A percentile compares a stretch with the other conserved stretches of the same genome.
These are phyloP conservation scores for Strigamia maritima DNA, from an alignment of 2,888 invertebrate species.

Conservation along the genomic window DNA sequence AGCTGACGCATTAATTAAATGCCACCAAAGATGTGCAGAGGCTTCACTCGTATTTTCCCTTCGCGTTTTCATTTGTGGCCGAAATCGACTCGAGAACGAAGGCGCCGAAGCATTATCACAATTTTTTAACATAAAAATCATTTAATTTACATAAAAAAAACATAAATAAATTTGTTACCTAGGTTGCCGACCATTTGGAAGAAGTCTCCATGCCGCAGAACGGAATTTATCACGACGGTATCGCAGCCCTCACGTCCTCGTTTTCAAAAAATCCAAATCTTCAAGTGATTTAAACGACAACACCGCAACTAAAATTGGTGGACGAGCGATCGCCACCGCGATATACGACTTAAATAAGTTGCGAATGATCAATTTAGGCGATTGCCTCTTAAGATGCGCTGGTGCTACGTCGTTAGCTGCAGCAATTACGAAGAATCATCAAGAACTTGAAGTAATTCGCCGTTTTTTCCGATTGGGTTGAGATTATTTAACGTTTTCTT, in stretches of 20 bases:
- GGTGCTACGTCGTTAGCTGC: slow-evolving; percentile 69
- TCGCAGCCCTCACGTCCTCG: slow-evolving; percentile 74
- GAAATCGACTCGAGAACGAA: slow-evolving; percentile 91
- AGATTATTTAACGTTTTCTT: slow-evolving; percentile 54
- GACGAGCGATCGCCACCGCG: slow-evolving; percentile 66
- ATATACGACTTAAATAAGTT: slow-evolving; percentile 64
- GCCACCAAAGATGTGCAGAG: slow-evolving; percentile 60
- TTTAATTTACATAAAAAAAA: neutral
- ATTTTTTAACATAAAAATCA: slow-evolving; percentile 62
- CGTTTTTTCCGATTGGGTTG: too few relatives aligned
- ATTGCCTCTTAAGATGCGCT: slow-evolving; percentile 57
- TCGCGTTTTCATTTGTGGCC: slow-evolving; percentile 82
- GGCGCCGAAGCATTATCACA: slow-evolving; percentile 80
- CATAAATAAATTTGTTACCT: slow-evolving; percentile 46
- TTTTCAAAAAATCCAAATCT: slow-evolving; percentile 65
- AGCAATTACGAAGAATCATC: slow-evolving; percentile 58
- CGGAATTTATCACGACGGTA: slow-evolving; percentile 85
- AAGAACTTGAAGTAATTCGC: slow-evolving; percentile 50
- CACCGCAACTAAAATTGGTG: slow-evolving; percentile 73
- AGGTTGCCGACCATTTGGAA: slow-evolving; percentile 76
- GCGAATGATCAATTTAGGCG: slow-evolving; percentile 55
- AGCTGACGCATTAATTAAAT: slow-evolving; percentile 70
- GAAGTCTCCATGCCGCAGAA: slow-evolving; percentile 94
- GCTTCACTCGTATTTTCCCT: slow-evolving; percentile 69
- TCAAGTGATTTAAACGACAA: slow-evolving; percentile 81